Evolutionary conservation across 2,797 vertebrate species (phyloP), one percentile per base, ranked within the genome.

Genomic region (Chrysocyon brachyurus): DNA sequence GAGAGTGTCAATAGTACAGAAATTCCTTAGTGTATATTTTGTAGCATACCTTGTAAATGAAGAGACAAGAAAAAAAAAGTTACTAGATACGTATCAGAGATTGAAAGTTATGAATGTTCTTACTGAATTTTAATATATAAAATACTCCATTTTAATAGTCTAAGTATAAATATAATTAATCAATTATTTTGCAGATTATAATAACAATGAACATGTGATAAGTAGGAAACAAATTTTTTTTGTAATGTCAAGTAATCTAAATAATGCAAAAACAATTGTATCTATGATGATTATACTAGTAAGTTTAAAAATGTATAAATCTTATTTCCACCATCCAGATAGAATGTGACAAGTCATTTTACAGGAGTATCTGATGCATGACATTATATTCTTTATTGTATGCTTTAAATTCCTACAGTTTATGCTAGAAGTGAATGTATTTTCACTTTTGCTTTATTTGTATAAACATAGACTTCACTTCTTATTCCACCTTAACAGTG

Each of bases 371-470:
- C 16, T 77, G 2, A 63, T 54, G 8, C 0, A 1, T 26, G 26
- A 2, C 21, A 14, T 86, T 87, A 22, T 17, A 52, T 66, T 72
- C 46, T 49, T 85, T 87, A 52, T 57, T 64, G 9, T 15, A 28
- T 5, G 31, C 11, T 97, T 73, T 82, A 95, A 24, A 72, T 52
- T 84, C 26, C 49, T 81, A 87, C 14, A 78, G 52, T 26, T 70
- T 28, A 77, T 56, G 11, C 6, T 56, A 49, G 7, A 90, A 89
- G 81, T 75, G 14, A 70, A 22, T 49, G 64, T 46, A 40, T 82
- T 91, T 97, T 75, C 6, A 40, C 68, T 64, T 83, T 84, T 49
- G 16, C 40, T 28, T 91, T n/a, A 87, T 73, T 92, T 91, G 49
- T 64, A 5, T 33, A 40, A 90, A 17, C 10, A 75, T 36, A 95